These are phyloP conservation scores for Caerostris extrusa DNA, from an alignment of 1,140 invertebrate species.

Conservation along the genomic window DNA sequence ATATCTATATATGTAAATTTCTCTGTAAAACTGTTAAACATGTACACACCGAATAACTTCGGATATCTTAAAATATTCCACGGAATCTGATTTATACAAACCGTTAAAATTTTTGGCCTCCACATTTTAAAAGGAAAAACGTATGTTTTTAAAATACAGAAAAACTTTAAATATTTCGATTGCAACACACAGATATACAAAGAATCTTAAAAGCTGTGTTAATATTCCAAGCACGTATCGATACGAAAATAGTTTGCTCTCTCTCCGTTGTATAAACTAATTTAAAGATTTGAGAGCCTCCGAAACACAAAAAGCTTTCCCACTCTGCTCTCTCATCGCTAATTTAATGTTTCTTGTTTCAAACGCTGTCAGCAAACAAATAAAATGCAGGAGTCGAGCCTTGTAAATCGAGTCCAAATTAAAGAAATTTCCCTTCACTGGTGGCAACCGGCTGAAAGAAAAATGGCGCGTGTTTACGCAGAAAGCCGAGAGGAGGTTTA, in stretches of 20 bases:
- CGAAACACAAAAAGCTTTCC: background rate
- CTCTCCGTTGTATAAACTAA: background rate
- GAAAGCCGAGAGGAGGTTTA: background rate
- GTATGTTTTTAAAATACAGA: no score
- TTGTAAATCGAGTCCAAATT: slow-evolving; percentile 1
- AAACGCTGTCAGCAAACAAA: background rate
- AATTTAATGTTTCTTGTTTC: background rate
- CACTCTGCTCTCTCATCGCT: background rate
- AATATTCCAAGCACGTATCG: background rate
- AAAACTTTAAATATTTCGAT: no score
- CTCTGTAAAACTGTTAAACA: no score
- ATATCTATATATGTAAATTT: no score
- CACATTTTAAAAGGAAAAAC: no score
- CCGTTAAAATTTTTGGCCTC: no score
- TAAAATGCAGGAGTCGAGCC: background rate
- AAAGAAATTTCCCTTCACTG: background rate
- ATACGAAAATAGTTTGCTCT: background rate
- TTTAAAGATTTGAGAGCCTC: background rate
- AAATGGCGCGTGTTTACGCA: background rate
- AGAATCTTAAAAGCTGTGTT: background rate
- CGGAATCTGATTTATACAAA: no score
- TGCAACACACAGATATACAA: no score
- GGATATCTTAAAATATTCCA: no score
- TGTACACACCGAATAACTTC: no score
- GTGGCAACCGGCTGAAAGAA: background rate